Percentiles rank a stretch among this genome's conserved stretches.
Evolutionary conservation across 2,888 invertebrate genomes (phyloP).

Genomic region (Catocala fraxini): DNA sequence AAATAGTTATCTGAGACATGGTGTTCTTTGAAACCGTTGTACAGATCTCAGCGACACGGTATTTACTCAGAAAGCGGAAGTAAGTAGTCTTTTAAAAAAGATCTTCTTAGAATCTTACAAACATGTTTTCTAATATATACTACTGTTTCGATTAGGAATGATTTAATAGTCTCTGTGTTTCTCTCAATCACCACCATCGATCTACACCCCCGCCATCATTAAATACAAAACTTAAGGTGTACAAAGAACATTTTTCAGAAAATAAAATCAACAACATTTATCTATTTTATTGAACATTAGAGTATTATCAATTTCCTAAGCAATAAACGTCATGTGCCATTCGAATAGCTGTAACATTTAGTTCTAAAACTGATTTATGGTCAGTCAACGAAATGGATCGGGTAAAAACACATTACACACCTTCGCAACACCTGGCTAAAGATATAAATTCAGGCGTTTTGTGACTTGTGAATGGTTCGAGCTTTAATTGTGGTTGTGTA

Average conservation of each 20-base stretch:
- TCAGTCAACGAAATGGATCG: slow-evolving; percentile 34
- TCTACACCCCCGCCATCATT: too few relatives aligned
- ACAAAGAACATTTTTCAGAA: slow-evolving; percentile 1
- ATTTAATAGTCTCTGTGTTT: too few relatives aligned
- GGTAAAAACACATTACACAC: slow-evolving; percentile 41
- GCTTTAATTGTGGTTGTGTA: slow-evolving; percentile 7
- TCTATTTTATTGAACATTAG: slow-evolving; percentile 29
- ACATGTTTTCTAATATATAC: too few relatives aligned
- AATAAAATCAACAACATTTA: slow-evolving; percentile 14
- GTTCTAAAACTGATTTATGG: slow-evolving; percentile 58
- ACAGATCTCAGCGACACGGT: too few relatives aligned
- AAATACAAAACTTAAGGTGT: neutral
- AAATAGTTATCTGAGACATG: too few relatives aligned
- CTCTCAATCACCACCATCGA: too few relatives aligned
- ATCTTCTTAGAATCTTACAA: too few relatives aligned
- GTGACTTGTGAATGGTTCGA: slow-evolving; percentile 2
- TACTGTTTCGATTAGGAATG: too few relatives aligned
- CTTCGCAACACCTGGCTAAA: slow-evolving; percentile 34
- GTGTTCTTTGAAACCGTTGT: too few relatives aligned
- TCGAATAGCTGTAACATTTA: slow-evolving; percentile 41
- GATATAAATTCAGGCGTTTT: slow-evolving; percentile 5
- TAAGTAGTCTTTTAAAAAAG: too few relatives aligned
- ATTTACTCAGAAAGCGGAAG: too few relatives aligned
- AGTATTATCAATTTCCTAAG: slow-evolving; percentile 27
- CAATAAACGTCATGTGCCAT: slow-evolving; percentile 37